phyloP scores from a whole-genome alignment of 2,797 vertebrate genomes.

The Myotis planiceps region DNA sequence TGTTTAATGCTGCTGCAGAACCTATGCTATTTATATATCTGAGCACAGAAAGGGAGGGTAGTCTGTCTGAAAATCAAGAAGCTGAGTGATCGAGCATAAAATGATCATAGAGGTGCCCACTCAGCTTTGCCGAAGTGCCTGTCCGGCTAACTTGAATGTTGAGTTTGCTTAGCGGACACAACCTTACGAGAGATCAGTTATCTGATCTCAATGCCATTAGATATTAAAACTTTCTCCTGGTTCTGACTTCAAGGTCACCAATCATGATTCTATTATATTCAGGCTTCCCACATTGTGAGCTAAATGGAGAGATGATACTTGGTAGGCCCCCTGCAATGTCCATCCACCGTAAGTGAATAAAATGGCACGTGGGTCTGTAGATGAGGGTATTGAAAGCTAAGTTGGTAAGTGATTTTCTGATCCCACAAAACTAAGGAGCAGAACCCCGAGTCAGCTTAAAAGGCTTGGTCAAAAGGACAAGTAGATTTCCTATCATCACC shows the following conservation, averaged over 20 bases:
- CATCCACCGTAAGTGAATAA: neutral
- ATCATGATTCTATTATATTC: neutral
- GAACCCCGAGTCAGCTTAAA: neutral
- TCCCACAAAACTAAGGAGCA: neutral
- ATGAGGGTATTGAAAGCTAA: neutral
- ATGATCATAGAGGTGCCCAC: neutral
- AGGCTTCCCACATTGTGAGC: neutral
- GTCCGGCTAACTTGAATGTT: neutral
- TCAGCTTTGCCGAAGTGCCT: neutral
- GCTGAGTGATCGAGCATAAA: neutral
- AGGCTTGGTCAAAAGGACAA: neutral
- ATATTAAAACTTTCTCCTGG: conserved; percentile 1
- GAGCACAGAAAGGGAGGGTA: neutral
- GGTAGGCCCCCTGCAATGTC: neutral
- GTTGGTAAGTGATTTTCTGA: neutral
- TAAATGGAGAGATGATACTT: neutral
- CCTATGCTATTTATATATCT: neutral
- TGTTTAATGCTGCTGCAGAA: conserved; percentile 9
- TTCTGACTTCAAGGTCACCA: conserved; percentile 21
- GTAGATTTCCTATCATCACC: neutral
- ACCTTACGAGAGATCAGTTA: neutral
- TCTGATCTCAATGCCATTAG: neutral
- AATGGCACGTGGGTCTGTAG: neutral
- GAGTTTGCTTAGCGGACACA: neutral
- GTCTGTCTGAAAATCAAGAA: neutral